Evolutionary conservation across 2,113 vertebrate genomes (phyloP).

Genomic region (Opisthocomus hoazin): DNA sequence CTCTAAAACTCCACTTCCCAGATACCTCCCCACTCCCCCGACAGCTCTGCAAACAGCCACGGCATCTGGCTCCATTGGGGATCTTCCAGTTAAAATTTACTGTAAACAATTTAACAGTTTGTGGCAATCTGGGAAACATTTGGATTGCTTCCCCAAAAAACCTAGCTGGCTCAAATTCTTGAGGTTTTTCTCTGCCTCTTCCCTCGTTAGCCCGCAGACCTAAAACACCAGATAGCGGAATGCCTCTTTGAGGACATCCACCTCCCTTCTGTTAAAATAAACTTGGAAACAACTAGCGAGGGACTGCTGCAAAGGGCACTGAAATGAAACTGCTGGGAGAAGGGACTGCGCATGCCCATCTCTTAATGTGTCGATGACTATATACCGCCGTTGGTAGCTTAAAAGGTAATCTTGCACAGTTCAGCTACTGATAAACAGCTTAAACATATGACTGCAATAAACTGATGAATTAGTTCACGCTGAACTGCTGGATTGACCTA

Average conservation of each 20-base stretch:
- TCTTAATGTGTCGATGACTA: not conserved
- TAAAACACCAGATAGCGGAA: not conserved
- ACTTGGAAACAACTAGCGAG: not conserved
- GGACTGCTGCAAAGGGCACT: not conserved
- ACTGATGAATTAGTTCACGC: not conserved
- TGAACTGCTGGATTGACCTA: not conserved
- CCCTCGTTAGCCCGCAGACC: not conserved
- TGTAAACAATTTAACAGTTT: constrained; percentile 46
- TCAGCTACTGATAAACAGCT: not conserved
- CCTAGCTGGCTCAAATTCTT: not conserved
- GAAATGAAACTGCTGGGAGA: not conserved
- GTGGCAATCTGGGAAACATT: constrained; percentile 18
- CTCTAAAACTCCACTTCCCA: not conserved
- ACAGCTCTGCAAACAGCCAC: not conserved
- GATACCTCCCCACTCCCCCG: not conserved
- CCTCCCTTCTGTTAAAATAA: not conserved
- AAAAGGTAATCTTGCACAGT: not conserved
- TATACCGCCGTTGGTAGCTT: accelerated
- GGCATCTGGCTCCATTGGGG: constrained; percentile 20
- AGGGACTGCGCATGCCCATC: not conserved
- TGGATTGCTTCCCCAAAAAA: constrained; percentile 25
- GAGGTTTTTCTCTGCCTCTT: not conserved
- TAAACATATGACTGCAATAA: not conserved
- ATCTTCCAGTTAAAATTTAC: constrained; percentile 51
- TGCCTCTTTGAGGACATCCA: not conserved